Percentiles rank a stretch among this genome's conserved stretches.
Conservation (phyloP, 2,888 invertebrate species). For the Stegana nigrithorax region DNA sequence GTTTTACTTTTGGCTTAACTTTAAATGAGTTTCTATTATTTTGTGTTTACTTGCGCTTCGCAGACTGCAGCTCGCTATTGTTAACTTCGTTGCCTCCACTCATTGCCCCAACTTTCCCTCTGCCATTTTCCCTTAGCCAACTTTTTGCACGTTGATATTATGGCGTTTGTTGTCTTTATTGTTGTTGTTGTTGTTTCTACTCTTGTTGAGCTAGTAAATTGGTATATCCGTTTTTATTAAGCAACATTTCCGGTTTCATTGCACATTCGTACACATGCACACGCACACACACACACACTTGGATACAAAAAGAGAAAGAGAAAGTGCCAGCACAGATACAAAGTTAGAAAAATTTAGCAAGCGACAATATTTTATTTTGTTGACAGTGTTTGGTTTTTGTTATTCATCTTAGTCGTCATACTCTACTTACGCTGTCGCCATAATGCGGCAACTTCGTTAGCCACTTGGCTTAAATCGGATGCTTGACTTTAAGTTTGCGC, state of each 20-base stretch:
- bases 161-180: too few relatives aligned
- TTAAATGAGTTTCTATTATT: slow-evolving; percentile 60
- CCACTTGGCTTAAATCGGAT: slow-evolving; percentile 24
- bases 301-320: background rate
- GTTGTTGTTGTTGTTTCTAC: slow-evolving; percentile 10
- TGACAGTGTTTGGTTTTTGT: slow-evolving; percentile 47
- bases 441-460: slow-evolving; percentile 17
- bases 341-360: slow-evolving; percentile 29
- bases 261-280: slow-evolving; percentile 12
- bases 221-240: slow-evolving; percentile 61
- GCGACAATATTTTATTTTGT: slow-evolving; percentile 60
- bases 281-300: slow-evolving; percentile 3
- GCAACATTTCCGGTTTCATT: slow-evolving; percentile 59
- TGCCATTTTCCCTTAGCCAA: slow-evolving; percentile 20
- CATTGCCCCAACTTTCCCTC: too few relatives aligned
- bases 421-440: too few relatives aligned
- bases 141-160: too few relatives aligned
- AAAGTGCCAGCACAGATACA: background rate
- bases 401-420: too few relatives aligned
- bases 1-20: slow-evolving; percentile 52
- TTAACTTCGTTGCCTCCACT: slow-evolving; percentile 28
- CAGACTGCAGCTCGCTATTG: slow-evolving; percentile 23
- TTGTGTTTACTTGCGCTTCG: slow-evolving; percentile 59
- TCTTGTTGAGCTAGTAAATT: slow-evolving; percentile 56
- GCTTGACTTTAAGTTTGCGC: slow-evolving; percentile 21